Percentiles rank a stretch among this genome's conserved stretches.
These are phyloP conservation scores for Gymnobelideus leadbeateri DNA, from an alignment of 2,113 vertebrate species.

Conservation along the genomic window DNA sequence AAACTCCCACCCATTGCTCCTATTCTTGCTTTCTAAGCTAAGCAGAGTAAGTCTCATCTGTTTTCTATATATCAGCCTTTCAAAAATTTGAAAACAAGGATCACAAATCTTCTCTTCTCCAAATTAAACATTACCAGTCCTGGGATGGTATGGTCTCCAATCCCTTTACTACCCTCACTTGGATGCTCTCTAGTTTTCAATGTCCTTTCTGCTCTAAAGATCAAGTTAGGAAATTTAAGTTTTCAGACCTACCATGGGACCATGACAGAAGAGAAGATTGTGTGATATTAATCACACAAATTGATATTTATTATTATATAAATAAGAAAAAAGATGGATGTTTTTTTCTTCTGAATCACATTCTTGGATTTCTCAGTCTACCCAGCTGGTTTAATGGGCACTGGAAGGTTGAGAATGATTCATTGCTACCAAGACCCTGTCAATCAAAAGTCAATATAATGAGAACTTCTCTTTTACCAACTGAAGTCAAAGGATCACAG, in stretches of 20 bases:
- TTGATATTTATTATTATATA: background rate
- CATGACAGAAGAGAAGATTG: background rate
- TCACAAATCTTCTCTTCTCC: background rate
- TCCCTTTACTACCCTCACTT: background rate
- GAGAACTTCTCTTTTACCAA: background rate
- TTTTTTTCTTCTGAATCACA: background rate
- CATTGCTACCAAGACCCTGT: background rate
- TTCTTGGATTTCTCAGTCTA: background rate
- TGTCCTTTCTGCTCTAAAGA: background rate
- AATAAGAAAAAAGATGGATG: background rate
- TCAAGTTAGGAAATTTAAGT: background rate
- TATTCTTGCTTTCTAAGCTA: background rate
- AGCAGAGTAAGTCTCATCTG: background rate
- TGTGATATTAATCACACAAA: background rate
- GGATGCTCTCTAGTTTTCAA: background rate
- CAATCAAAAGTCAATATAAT: background rate
- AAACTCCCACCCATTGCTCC: background rate
- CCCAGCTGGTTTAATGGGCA: background rate
- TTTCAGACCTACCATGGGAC: background rate
- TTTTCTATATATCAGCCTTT: background rate
- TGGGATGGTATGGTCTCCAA: background rate
- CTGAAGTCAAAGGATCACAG: background rate
- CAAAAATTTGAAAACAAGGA: background rate
- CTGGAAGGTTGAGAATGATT: background rate
- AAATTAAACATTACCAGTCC: background rate